A percentile compares a stretch with the other conserved stretches of the same genome.
Conservation (phyloP, 2,797 vertebrate species). For the Melanotaenia pygmaea region DNA sequence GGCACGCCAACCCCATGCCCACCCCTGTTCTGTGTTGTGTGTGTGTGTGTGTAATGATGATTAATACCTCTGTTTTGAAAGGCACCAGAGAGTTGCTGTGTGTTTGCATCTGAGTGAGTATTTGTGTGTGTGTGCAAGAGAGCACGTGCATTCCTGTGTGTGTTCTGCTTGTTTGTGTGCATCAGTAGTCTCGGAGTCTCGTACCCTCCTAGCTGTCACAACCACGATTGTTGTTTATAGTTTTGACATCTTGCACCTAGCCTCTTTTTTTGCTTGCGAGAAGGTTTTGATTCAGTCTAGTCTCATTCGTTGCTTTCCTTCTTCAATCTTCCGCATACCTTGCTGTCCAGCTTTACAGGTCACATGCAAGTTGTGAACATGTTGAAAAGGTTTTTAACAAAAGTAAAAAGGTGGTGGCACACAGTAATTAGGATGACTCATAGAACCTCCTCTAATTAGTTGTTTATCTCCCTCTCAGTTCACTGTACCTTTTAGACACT, state of each 20-base stretch:
- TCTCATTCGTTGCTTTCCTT: slow-evolving; percentile 16
- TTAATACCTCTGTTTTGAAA: slow-evolving; percentile 85
- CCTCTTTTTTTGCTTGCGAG: slow-evolving; percentile 37
- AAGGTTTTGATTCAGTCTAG: slow-evolving; percentile 52
- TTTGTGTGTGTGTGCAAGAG: slow-evolving; percentile 5
- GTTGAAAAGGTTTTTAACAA: slow-evolving; percentile 44
- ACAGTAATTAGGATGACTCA: slow-evolving; percentile 56
- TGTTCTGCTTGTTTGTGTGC: slow-evolving; percentile 44
- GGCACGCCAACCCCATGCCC: slow-evolving; percentile 62
- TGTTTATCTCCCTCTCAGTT: slow-evolving; percentile 57
- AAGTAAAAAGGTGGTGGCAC: slow-evolving; percentile 35
- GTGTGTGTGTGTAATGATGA: slow-evolving; percentile 79
- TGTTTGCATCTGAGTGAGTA: slow-evolving; percentile 43
- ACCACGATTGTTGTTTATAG: slow-evolving; percentile 67
- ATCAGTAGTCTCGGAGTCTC: slow-evolving; percentile 49
- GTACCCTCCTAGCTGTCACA: slow-evolving; percentile 58
- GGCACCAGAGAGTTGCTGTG: slow-evolving; percentile 68
- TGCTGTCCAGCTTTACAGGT: slow-evolving; percentile 11
- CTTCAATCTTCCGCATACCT: slow-evolving; percentile 2
- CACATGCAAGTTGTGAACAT: slow-evolving; percentile 20
- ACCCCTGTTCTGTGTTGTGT: slow-evolving; percentile 58
- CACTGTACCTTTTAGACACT: slow-evolving; percentile 31
- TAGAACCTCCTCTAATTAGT: slow-evolving; percentile 63
- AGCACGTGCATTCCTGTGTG: slow-evolving; percentile 20
- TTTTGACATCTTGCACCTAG: slow-evolving; percentile 68